A percentile compares a stretch with the other conserved stretches of the same genome.
These are phyloP conservation scores for Elymnias hypermnestra DNA, from an alignment of 1,140 invertebrate species.

Conservation along the genomic window DNA sequence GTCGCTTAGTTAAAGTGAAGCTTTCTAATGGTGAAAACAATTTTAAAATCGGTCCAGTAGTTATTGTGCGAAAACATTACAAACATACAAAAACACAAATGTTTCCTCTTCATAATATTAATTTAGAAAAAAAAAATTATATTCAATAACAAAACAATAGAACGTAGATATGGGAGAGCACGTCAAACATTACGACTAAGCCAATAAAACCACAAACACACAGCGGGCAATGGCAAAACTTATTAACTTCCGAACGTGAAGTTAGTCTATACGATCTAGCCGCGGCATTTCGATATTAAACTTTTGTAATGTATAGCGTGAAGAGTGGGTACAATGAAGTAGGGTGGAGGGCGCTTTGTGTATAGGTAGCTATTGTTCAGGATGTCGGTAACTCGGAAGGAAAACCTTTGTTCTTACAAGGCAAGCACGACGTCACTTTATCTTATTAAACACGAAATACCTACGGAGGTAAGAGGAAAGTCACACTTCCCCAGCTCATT, in stretches of 20 bases:
- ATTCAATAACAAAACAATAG: background rate
- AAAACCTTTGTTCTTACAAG: constrained; percentile 2
- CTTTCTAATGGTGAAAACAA: too few species aligned
- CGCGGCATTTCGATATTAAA: constrained; percentile 3
- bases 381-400: constrained; percentile 2
- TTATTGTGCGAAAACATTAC: too few species aligned
- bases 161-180: background rate
- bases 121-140: too few species aligned
- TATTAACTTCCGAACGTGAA: constrained; percentile 5
- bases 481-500: background rate
- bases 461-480: background rate
- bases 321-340: constrained; percentile 1
- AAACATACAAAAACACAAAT: too few species aligned
- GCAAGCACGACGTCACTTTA: constrained; percentile 1
- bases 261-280: constrained; percentile 1
- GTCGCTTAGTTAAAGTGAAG: too few species aligned
- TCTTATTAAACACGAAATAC: constrained; percentile 1
- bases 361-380: constrained; percentile 2
- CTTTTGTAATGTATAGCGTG: constrained; percentile 4
- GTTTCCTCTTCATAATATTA: too few species aligned
- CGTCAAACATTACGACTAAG: background rate
- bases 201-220: constrained; percentile 5
- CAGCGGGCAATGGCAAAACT: constrained; percentile 5
- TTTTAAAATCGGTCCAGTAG: too few species aligned
- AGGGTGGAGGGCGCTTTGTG: background rate